Evolutionary conservation across 37 sponge, comb jelly and placozoan species (phyloP).

Genomic region (Bolinopsis microptera): DNA sequence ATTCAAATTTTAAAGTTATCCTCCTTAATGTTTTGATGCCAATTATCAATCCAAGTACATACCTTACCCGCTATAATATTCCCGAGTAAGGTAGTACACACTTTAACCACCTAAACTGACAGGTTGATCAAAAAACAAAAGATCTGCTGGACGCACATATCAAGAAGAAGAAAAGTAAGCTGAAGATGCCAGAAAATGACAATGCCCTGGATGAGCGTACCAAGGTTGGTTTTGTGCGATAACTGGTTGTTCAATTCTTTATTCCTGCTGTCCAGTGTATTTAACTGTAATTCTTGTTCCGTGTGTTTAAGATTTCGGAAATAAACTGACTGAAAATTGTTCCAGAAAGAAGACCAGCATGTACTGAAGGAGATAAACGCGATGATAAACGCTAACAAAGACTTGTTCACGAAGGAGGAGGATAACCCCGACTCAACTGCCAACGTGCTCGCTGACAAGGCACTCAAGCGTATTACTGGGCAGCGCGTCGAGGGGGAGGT

Average conservation of each 20-base stretch:
- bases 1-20: neutral
- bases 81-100: no score
- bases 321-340: no score
- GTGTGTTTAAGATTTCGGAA: no score
- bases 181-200: conserved; percentile 50
- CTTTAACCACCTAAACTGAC: no score
- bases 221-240: neutral
- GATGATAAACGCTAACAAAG: conserved; percentile 74
- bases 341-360: conserved; percentile 73
- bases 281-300: no score
- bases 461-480: conserved; percentile 50
- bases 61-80: no score
- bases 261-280: no score
- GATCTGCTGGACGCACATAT: conserved; percentile 46
- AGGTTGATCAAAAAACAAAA: conserved; percentile 62
- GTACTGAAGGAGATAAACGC: conserved; percentile 68
- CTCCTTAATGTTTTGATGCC: neutral
- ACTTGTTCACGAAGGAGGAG: conserved; percentile 31
- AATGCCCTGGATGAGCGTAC: conserved; percentile 23
- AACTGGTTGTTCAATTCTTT: neutral
- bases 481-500: conserved; percentile 57
- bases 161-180: conserved; percentile 44
- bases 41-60: no score
- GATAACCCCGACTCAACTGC: neutral
- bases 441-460: conserved; percentile 40